Evolutionary conservation across 2,888 invertebrate genomes (phyloP).

Genomic region (Hemicrepidius hirtus): DNA sequence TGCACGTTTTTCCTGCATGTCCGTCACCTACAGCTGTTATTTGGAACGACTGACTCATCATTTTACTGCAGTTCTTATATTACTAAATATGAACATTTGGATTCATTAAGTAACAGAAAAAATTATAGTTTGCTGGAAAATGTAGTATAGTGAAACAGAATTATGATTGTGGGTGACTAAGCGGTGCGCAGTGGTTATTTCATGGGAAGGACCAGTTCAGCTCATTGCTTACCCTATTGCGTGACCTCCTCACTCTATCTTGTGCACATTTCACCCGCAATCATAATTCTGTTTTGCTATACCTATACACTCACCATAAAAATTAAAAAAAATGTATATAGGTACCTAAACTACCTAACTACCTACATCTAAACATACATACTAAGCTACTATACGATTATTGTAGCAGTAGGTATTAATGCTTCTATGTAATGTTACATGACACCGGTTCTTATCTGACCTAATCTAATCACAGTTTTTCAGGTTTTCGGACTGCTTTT

Average conservation of each 20-base stretch:
- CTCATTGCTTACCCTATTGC: no score
- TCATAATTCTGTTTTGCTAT: no score
- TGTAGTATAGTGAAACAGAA: no score
- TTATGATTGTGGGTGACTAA: no score
- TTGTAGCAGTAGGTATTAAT: background rate
- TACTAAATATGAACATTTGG: background rate
- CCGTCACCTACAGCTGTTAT: constrained; percentile 93
- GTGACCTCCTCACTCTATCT: no score
- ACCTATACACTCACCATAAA: background rate
- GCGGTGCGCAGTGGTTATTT: no score
- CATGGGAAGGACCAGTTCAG: no score
- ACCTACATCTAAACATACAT: background rate
- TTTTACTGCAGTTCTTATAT: background rate
- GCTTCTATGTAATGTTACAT: background rate
- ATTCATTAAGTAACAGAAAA: background rate
- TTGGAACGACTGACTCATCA: constrained; percentile 30
- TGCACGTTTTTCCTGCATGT: constrained; percentile 94
- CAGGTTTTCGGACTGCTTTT: background rate
- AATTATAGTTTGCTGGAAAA: background rate
- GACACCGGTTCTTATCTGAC: constrained; percentile 4
- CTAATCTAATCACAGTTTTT: constrained; percentile 26
- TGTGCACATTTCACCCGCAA: no score
- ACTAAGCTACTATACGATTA: background rate
- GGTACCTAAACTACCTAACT: no score
- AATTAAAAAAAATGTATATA: background rate